Conservation (phyloP, 2,113 vertebrate genomes). For the Petaurus breviceps region DNA sequence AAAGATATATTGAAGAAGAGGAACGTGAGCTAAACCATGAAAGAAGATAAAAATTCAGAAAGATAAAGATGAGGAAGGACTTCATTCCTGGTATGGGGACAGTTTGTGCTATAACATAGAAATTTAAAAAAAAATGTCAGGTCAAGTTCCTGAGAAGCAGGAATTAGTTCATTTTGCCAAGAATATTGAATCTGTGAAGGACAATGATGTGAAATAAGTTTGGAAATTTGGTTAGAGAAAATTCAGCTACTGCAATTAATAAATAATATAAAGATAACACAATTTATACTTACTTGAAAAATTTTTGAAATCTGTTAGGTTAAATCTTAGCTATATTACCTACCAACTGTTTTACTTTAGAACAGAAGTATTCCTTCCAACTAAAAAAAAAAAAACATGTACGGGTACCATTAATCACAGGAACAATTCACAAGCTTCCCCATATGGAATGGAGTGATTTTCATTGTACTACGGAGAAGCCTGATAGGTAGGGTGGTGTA, state of each 20-base stretch:
- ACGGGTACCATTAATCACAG: neutral
- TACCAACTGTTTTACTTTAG: neutral
- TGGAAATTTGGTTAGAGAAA: neutral
- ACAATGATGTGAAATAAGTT: neutral
- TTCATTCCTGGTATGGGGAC: neutral
- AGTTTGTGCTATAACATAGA: neutral
- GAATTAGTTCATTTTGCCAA: no score
- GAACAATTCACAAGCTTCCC: neutral
- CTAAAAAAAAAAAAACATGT: neutral
- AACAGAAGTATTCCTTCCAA: neutral
- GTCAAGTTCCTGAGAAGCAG: neutral
- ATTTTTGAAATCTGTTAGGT: neutral
- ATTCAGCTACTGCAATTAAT: neutral
- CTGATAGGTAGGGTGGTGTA: neutral
- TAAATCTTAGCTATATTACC: neutral
- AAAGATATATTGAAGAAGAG: neutral
- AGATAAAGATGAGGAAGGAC: neutral
- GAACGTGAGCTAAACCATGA: neutral
- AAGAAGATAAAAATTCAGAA: neutral
- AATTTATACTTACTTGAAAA: neutral
- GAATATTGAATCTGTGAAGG: neutral
- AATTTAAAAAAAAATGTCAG: neutral
- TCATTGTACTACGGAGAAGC: neutral
- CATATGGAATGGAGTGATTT: neutral
- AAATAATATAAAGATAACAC: neutral